These are phyloP conservation scores for Eristalis arbustorum DNA, from an alignment of 2,888 invertebrate species.

Conservation along the genomic window DNA sequence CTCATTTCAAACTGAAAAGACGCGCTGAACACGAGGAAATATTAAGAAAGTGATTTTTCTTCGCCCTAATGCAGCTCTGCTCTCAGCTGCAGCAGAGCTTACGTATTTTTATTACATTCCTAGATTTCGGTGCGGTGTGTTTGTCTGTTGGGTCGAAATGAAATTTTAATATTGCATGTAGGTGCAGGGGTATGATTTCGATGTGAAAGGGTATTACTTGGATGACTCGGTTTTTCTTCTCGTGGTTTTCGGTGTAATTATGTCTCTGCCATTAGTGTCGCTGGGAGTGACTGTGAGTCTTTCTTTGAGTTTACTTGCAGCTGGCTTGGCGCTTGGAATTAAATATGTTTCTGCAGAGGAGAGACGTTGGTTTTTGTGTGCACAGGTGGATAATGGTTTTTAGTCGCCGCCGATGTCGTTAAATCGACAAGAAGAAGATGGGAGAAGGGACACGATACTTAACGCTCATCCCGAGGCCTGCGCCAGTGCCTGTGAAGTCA, in stretches of 20 bases:
- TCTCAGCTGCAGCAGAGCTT: not conserved
- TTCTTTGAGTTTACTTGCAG: too few relatives aligned
- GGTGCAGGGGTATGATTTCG: not conserved
- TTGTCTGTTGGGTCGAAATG: constrained; percentile 10
- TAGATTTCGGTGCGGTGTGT: not conserved
- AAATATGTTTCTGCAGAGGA: too few relatives aligned
- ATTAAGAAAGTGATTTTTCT: constrained; percentile 63
- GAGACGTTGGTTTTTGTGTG: too few relatives aligned
- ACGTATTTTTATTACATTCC: constrained; percentile 45
- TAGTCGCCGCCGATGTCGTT: too few relatives aligned
- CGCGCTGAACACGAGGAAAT: constrained; percentile 37
- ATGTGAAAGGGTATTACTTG: not conserved
- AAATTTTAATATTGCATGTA: constrained; percentile 54
- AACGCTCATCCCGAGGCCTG: too few relatives aligned
- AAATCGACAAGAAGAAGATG: too few relatives aligned
- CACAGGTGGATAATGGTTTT: too few relatives aligned
- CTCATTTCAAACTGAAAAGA: constrained; percentile 19
- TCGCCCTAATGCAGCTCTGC: constrained; percentile 3
- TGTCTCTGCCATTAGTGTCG: not conserved
- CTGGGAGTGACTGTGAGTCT: too few relatives aligned
- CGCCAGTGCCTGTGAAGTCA: too few relatives aligned
- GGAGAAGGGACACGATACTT: too few relatives aligned
- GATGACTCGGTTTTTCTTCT: not conserved
- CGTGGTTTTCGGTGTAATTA: not conserved
- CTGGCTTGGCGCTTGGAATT: too few relatives aligned